phyloP scores from a whole-genome alignment of 2,113 vertebrate species.

The Oreochromis tanganicae region DNA sequence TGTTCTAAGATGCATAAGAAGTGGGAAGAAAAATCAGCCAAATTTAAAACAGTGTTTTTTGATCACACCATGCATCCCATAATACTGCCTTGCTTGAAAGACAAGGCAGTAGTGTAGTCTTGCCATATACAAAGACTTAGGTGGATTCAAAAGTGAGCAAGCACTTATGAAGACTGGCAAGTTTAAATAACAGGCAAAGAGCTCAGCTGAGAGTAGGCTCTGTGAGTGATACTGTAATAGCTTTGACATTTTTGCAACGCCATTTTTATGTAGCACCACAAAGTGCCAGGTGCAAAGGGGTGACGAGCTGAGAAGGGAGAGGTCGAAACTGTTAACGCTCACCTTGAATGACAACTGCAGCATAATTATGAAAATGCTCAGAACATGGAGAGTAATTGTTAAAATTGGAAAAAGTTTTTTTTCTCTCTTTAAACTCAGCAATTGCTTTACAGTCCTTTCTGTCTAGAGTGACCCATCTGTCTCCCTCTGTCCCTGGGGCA shows the following conservation, averaged over 20 bases:
- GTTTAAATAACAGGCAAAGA: slow-evolving; percentile 20
- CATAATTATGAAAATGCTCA: slow-evolving; percentile 11
- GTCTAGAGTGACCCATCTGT: not conserved
- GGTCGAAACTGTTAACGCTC: not conserved
- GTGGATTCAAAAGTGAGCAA: not conserved
- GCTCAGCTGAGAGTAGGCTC: not conserved
- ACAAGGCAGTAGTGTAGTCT: not conserved
- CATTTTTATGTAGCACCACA: slow-evolving; percentile 25
- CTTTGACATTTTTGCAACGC: slow-evolving; percentile 65
- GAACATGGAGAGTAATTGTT: not conserved
- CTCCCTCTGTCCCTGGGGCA: slow-evolving; percentile 20
- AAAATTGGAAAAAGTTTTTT: not conserved
- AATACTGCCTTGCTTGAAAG: not conserved
- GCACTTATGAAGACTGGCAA: slow-evolving; percentile 14
- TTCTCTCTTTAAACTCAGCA: not conserved
- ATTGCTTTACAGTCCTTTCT: not conserved
- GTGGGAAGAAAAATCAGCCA: not conserved
- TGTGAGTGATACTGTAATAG: slow-evolving; percentile 26
- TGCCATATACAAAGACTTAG: not conserved
- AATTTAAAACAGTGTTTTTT: not conserved
- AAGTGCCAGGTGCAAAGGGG: slow-evolving; percentile 20
- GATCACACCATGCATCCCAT: not conserved
- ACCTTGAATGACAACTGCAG: not conserved
- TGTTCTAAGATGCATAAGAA: not conserved
- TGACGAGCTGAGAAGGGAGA: not conserved